Percentiles rank a stretch among this genome's conserved stretches.
These are phyloP conservation scores for Eidolon dupreanum DNA, from an alignment of 2,797 vertebrate species.

Conservation along the genomic window DNA sequence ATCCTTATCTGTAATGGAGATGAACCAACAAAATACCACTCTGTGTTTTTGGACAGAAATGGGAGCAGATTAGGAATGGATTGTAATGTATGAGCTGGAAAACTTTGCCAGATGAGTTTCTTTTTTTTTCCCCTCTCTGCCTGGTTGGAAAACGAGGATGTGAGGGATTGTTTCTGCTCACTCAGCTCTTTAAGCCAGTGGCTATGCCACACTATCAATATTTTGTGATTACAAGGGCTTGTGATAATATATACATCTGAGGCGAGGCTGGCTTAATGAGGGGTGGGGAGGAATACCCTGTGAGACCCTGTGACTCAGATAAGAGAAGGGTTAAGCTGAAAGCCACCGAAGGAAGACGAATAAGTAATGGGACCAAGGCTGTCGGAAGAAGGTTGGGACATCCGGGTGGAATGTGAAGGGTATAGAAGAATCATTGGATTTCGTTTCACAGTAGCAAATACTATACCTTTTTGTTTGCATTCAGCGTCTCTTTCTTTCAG, in stretches of 20 bases:
- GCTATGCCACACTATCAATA: background rate
- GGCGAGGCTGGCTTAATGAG: background rate
- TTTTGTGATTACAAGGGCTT: background rate
- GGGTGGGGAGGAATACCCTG: background rate
- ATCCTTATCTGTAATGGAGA: background rate
- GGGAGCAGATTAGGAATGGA: background rate
- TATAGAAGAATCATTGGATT: background rate
- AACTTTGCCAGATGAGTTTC: background rate
- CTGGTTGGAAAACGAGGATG: background rate
- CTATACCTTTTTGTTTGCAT: background rate
- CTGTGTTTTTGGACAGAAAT: background rate
- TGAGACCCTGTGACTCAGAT: background rate
- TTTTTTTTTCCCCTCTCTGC: background rate
- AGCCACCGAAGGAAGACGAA: background rate
- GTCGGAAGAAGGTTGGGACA: background rate
- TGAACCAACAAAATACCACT: background rate
- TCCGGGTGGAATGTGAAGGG: background rate
- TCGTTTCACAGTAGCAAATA: background rate
- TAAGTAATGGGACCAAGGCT: background rate
- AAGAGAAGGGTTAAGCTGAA: background rate
- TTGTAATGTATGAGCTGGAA: background rate
- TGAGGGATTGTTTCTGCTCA: background rate
- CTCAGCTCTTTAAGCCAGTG: background rate
- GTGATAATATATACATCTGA: background rate
- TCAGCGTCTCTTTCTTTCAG: background rate